phyloP scores from a whole-genome alignment of 2,888 invertebrate species.

The Hypolimnas misippus region DNA sequence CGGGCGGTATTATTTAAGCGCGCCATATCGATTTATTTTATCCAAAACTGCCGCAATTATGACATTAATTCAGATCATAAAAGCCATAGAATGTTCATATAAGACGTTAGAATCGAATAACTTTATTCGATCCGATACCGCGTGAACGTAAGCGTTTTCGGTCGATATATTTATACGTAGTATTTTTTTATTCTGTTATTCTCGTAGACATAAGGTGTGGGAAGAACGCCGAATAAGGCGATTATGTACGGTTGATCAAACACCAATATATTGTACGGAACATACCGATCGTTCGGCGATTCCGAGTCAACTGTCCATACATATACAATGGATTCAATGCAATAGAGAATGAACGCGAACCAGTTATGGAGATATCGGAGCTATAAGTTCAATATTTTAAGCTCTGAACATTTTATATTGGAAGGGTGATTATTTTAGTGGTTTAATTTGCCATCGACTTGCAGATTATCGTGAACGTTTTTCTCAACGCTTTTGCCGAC shows the following conservation, averaged over 20 bases:
- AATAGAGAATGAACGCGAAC: slow-evolving; percentile 55
- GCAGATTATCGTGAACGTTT: slow-evolving; percentile 63
- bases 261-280: slow-evolving; percentile 65
- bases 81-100: slow-evolving; percentile 73
- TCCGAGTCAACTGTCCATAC: slow-evolving; percentile 43
- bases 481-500: slow-evolving; percentile 44
- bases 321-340: slow-evolving; percentile 48
- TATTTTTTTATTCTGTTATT: slow-evolving; percentile 44
- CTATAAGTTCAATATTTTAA: slow-evolving; percentile 58
- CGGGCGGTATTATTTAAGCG: slow-evolving; percentile 79
- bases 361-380: slow-evolving; percentile 61
- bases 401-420: slow-evolving; percentile 58
- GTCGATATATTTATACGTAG: slow-evolving; percentile 49
- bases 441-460: slow-evolving; percentile 68
- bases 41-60: slow-evolving; percentile 79
- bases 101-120: slow-evolving; percentile 73
- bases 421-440: slow-evolving; percentile 73
- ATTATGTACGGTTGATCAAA: slow-evolving; percentile 59
- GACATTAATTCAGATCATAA: slow-evolving; percentile 80
- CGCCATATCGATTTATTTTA: slow-evolving; percentile 79
- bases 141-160: slow-evolving; percentile 64
- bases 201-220: slow-evolving; percentile 63
- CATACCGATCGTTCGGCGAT: slow-evolving; percentile 46
- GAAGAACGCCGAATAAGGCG: slow-evolving; percentile 65
- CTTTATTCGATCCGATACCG: slow-evolving; percentile 67